A percentile compares a stretch with the other conserved stretches of the same genome.
phyloP scores from a whole-genome alignment of 2,888 invertebrate species.

The Melitaea athalia region DNA sequence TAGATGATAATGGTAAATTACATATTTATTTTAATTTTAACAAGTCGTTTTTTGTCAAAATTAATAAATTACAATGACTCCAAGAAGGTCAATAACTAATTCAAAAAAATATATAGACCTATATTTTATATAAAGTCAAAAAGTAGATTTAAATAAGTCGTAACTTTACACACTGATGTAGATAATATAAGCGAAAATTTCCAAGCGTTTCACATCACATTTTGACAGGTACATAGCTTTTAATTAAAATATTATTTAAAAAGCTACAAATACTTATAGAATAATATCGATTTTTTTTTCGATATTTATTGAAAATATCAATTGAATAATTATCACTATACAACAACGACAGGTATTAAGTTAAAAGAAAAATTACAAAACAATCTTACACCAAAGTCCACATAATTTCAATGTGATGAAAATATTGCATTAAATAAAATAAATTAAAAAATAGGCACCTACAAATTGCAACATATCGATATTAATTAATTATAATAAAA shows the following conservation, averaged over 20 bases:
- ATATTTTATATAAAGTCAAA: too few species aligned
- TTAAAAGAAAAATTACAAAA: constrained; percentile 42
- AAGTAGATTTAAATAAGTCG: too few species aligned
- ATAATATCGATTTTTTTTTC: constrained; percentile 22
- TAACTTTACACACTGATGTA: too few species aligned
- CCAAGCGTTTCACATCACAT: constrained; percentile 2
- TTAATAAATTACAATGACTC: too few species aligned
- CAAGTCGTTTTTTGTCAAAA: too few species aligned
- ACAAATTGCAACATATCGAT: constrained; percentile 37
- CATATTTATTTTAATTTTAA: too few species aligned
- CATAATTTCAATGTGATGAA: constrained; percentile 56
- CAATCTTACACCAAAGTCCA: constrained; percentile 56
- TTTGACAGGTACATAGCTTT: constrained; percentile 21
- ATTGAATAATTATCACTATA: constrained; percentile 30
- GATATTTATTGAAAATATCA: constrained; percentile 16
- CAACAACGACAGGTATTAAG: constrained; percentile 32
- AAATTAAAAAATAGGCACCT: constrained; percentile 60
- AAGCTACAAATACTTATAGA: constrained; percentile 20
- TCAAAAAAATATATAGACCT: too few species aligned
- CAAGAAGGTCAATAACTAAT: too few species aligned
- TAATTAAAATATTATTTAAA: constrained; percentile 16
- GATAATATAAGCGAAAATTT: neutral
- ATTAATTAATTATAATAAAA: constrained; percentile 21
- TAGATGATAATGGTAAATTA: too few species aligned
- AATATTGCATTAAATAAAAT: constrained; percentile 28